Evolutionary conservation across 1,140 invertebrate species (phyloP).

Genomic region (Sarcophaga bullata): DNA sequence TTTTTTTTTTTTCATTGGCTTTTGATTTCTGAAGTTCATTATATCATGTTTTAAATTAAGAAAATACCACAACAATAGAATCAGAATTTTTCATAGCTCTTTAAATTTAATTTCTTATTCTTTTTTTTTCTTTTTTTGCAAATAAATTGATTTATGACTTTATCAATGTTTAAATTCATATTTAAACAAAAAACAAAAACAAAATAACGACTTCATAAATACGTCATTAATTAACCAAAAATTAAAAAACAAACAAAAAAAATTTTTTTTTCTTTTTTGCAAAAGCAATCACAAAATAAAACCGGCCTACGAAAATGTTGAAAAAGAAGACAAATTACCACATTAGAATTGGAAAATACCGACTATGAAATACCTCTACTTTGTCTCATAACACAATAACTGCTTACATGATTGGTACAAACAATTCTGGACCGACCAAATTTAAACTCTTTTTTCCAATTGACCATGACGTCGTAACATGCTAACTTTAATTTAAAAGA

Average conservation of each 20-base stretch:
- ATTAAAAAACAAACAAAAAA: background rate
- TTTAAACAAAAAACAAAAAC: background rate
- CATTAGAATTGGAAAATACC: background rate
- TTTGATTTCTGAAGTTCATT: no score
- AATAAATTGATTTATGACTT: constrained; percentile 25
- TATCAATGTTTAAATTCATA: background rate
- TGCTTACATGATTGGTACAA: no score
- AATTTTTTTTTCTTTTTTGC: no score
- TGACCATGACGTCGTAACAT: no score
- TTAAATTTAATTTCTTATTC: no score
- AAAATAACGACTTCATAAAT: background rate
- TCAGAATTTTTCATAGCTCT: no score
- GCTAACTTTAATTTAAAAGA: no score
- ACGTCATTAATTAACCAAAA: constrained; percentile 21
- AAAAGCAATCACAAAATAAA: background rate
- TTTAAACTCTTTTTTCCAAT: no score
- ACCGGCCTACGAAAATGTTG: background rate
- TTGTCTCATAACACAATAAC: background rate
- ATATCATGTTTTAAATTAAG: no score
- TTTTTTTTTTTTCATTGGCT: no score
- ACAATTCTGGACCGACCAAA: no score
- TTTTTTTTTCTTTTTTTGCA: background rate
- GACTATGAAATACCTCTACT: background rate
- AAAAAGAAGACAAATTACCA: background rate
- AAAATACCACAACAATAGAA: no score